These are phyloP conservation scores for Podiceps cristatus DNA, from an alignment of 2,113 vertebrate genomes.

Conservation along the genomic window DNA sequence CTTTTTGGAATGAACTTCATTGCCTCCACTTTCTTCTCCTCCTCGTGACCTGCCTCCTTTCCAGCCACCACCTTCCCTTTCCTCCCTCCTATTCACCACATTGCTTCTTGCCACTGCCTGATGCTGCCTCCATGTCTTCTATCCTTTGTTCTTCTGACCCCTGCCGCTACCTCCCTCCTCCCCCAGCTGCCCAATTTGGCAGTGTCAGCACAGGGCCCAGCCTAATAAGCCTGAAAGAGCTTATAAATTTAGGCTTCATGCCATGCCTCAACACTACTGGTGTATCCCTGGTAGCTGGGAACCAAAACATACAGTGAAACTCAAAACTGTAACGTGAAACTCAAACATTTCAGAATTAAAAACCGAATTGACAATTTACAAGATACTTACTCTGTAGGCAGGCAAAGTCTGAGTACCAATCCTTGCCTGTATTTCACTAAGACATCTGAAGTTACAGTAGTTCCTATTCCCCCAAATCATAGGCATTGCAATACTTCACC, in stretches of 20 bases:
- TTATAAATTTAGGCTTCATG: neutral
- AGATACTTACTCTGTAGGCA: neutral
- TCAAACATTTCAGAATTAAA: neutral
- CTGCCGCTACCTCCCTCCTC: conserved; percentile 2
- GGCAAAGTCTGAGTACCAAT: neutral
- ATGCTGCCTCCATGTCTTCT: neutral
- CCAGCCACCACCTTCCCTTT: neutral
- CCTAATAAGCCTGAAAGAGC: neutral
- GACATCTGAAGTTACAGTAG: neutral
- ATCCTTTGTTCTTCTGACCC: neutral
- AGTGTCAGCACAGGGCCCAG: neutral
- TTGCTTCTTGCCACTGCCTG: neutral
- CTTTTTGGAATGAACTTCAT: neutral
- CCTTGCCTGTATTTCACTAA: neutral
- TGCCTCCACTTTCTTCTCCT: neutral
- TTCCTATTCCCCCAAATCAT: neutral
- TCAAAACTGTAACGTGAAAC: neutral
- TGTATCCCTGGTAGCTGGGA: neutral
- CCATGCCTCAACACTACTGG: neutral
- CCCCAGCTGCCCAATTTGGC: conserved; percentile 24
- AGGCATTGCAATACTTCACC: neutral
- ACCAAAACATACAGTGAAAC: neutral
- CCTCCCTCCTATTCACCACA: neutral
- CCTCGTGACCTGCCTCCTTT: neutral
- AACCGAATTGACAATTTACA: neutral